A percentile compares a stretch with the other conserved stretches of the same genome.
phyloP scores from a whole-genome alignment of 2,888 invertebrate species.

The Meandrusa payeni region DNA sequence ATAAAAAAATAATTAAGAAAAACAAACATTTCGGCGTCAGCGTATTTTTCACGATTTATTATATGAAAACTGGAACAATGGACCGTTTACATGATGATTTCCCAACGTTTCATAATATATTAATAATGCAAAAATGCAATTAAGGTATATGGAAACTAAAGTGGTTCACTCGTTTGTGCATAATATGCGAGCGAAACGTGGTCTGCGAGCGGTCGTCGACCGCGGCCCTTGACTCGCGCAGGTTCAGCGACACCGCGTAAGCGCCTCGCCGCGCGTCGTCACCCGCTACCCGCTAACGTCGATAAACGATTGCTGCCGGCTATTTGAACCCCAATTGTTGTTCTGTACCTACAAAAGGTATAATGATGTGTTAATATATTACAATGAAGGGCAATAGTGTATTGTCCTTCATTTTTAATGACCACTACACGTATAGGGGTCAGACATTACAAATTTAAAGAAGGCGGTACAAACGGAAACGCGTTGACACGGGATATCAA shows the following conservation, averaged over 20 bases:
- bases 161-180: constrained; percentile 51
- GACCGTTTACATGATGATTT: not conserved
- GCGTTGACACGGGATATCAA: too few species aligned
- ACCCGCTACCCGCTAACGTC: constrained; percentile 12
- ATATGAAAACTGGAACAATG: constrained; percentile 2
- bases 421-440: too few species aligned
- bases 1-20: too few species aligned
- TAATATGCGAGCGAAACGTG: constrained; percentile 56
- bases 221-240: constrained; percentile 75
- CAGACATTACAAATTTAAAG: too few species aligned
- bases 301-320: constrained; percentile 5
- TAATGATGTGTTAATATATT: too few species aligned
- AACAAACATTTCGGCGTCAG: too few species aligned
- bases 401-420: too few species aligned
- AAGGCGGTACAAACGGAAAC: too few species aligned
- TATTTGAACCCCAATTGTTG: not conserved
- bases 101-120: constrained; percentile 19
- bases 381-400: too few species aligned
- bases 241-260: constrained; percentile 73
- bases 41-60: not conserved
- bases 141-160: constrained; percentile 34
- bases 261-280: constrained; percentile 37
- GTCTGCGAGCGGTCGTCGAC: constrained; percentile 73
- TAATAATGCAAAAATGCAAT: constrained; percentile 29
- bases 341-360: not conserved